Percentiles rank a stretch among this genome's conserved stretches.
Evolutionary conservation across 2,797 vertebrate genomes (phyloP).

Genomic region (Rhinophrynus dorsalis): DNA sequence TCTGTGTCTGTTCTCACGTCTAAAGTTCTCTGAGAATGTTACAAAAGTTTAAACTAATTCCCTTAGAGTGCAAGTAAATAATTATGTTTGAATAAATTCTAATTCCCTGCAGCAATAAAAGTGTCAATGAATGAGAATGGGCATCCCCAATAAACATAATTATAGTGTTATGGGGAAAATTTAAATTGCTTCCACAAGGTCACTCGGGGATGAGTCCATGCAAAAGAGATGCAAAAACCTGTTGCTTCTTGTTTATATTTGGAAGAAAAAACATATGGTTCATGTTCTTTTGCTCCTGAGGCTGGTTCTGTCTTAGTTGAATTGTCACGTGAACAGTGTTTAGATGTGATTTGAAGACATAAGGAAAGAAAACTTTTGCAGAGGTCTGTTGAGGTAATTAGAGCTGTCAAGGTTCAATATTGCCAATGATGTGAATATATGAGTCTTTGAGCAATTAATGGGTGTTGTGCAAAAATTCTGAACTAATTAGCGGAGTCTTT

Average conservation of each 20-base stretch:
- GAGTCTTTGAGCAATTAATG: neutral
- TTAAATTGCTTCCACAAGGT: slow-evolving; percentile 37
- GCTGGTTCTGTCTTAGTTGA: slow-evolving; percentile 12
- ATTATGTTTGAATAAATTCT: too few relatives aligned
- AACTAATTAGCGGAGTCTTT: neutral
- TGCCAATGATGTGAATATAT: neutral
- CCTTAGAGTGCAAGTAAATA: too few relatives aligned
- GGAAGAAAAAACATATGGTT: slow-evolving; percentile 31
- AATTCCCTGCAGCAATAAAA: too few relatives aligned
- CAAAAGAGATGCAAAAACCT: slow-evolving; percentile 9
- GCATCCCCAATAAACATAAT: slow-evolving; percentile 8
- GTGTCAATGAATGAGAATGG: neutral
- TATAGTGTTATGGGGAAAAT: slow-evolving; percentile 17
- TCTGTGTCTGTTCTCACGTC: too few relatives aligned
- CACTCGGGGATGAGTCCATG: slow-evolving; percentile 15
- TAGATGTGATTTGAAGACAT: slow-evolving; percentile 17
- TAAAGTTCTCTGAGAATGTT: too few relatives aligned
- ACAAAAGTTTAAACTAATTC: too few relatives aligned
- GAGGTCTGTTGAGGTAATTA: slow-evolving; percentile 17
- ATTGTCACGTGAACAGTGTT: slow-evolving; percentile 8
- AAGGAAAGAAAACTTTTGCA: slow-evolving; percentile 11
- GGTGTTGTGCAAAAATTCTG: neutral
- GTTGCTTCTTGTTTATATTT: slow-evolving; percentile 28
- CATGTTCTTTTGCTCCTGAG: slow-evolving; percentile 26
- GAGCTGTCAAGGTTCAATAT: neutral